Evolutionary conservation across 2,797 vertebrate genomes (phyloP), one percentile per base, ranked within the genome.

Genomic region (Lycodopsis pacificus): DNA sequence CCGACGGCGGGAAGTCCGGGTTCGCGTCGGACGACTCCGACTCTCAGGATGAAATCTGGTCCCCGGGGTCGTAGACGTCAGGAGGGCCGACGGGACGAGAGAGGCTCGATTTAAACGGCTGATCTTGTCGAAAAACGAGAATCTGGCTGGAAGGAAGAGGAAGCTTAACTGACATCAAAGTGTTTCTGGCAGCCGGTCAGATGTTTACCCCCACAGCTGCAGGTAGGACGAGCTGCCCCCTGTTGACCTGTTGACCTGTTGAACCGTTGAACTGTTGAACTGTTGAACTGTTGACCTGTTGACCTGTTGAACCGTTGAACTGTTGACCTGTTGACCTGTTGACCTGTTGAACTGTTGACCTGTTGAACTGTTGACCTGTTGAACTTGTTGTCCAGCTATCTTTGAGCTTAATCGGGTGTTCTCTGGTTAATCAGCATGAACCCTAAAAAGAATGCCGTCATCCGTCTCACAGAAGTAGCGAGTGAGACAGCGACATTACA

Each of bases 41-140:
- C 75, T 93, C 90, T 4, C 46, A 93, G 77, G 92, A 94, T 10
- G 89, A 92, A 4, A 49, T 85, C 46, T 94, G 86, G 82, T 59
- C 85, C n/a, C 66, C 68, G 10, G 59, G 20, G 63, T 61, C 0
- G 12, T 56, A 71, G 70, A 65, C 7, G 58, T 44, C 36, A n/a
- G 7, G 65, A 72, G 9, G 32, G 7, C 32, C 32, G 32, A 34
- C 32, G 32, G 32, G 32, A 7, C 32, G 32, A 34, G 32, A 1
- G 32, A 34, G 1, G 32, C 36, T 68, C 42, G 17, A 25, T 71
- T 68, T 38, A 25, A 44, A 34, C n/a, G 42, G 46, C 10, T 48
- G 38, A 49, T 58, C 1, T 30, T 14, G 38, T 40, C 8, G 27
- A 2, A 20, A 34, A 34, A 34, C 15, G 15, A 51, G 42, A 7